Base-by-base conservation (phyloP, 2,888 invertebrate genomes). In the Pheosia gnoma region DNA sequence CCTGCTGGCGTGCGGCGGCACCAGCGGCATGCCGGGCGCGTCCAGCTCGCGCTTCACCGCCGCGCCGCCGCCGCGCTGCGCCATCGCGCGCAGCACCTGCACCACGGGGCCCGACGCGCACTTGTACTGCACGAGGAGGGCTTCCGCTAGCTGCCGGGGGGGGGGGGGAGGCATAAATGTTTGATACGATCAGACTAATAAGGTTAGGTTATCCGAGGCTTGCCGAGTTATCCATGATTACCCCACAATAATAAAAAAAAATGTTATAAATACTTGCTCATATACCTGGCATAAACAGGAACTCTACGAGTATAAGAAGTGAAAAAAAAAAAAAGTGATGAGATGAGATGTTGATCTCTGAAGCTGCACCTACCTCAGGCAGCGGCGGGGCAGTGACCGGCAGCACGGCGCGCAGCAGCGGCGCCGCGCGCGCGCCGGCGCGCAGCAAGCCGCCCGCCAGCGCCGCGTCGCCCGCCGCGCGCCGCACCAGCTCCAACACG, bases 41-140 rank as follows among this genome's bases (percentile, higher is more conserved):
- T 68, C 71, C 63, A 67, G 59, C 66, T 77, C 76, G 63, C 68
- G 72, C 72, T 79, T 80, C 71, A 70, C 69, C 8, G 59, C 59
- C 7, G 61, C 62, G 55, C 61, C 38, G 70, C 65, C 57, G 43
- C 60, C 57, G 45, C 75, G 77, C 41, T 71, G 78, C 45, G 83
- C 80, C 65, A 89, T 74, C 47, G 78, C 74, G 3, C 84, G 84
- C 58, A 92, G 79, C 47, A 84, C 81, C 56, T 77, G 78, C 66
- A 80, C 84, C 55, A 89, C 86, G 0, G 90, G 86, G 2, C 91
- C 88, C 13, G 84, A 59, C 9, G 81, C 74, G 57, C 82, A 78
- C 75, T 86, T 86, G 81, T 82, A 86, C 63, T 84, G 84, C 39
- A 74, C 63, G 25, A 88, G 78, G 5, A 92, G 75, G 0, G 74